phyloP scores from a whole-genome alignment of 2,888 invertebrate species.

The Reticulitermes lucifugus region DNA sequence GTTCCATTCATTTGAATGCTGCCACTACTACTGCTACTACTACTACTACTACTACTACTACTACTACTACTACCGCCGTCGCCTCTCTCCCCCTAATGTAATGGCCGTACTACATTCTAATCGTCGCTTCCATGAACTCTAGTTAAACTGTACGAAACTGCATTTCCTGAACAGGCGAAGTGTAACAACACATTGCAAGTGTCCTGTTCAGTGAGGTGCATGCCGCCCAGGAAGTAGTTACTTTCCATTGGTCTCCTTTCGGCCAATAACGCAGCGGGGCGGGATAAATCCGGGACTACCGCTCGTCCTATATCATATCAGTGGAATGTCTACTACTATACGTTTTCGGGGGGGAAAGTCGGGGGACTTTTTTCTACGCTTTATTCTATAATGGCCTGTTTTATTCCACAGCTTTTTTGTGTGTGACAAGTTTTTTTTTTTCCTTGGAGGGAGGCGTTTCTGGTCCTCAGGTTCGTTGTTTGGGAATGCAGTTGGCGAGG shows the following conservation, averaged over 20 bases:
- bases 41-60: no score
- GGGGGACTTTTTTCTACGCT: conserved; percentile 8
- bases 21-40: no score
- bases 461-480: neutral
- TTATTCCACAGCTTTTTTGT: conserved; percentile 15
- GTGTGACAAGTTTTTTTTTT: conserved; percentile 27
- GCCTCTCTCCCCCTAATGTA: no score
- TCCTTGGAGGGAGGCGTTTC: neutral
- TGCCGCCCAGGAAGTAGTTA: neutral
- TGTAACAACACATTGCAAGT: neutral
- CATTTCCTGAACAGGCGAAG: no score
- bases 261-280: conserved; percentile 44
- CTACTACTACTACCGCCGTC: no score
- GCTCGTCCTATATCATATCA: conserved; percentile 54
- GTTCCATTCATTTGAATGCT: no score
- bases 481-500: conserved; percentile 18
- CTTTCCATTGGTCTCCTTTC: conserved; percentile 10
- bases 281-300: conserved; percentile 40
- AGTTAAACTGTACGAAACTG: no score
- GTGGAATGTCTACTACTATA: conserved; percentile 16
- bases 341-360: neutral
- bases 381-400: conserved; percentile 32
- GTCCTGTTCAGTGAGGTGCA: neutral
- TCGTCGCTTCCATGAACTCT: no score
- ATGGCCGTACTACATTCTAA: no score